Evolutionary conservation across 2,888 invertebrate species (phyloP).

Genomic region (Rhopalosiphum nymphaeae): DNA sequence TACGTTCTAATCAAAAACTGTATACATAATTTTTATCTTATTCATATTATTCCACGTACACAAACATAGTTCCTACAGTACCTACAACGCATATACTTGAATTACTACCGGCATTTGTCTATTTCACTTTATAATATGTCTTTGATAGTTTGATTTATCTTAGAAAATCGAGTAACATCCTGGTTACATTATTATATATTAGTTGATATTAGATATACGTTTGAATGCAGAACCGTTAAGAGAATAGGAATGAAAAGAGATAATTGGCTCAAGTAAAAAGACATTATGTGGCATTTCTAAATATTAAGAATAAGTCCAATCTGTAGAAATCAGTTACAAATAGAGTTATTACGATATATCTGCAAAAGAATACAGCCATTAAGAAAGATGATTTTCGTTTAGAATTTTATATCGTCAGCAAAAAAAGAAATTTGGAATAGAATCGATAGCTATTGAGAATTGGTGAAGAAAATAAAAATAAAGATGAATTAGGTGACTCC

Average conservation of each 20-base stretch:
- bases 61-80: too few relatives aligned
- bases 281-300: not conserved
- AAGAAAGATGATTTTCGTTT: not conserved
- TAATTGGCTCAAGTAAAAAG: too few relatives aligned
- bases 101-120: too few relatives aligned
- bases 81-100: too few relatives aligned
- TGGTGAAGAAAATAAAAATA: not conserved
- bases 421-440: not conserved
- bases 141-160: too few relatives aligned
- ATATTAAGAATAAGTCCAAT: not conserved
- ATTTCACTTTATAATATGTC: too few relatives aligned
- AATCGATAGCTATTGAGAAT: not conserved
- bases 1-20: too few relatives aligned
- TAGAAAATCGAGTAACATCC: too few relatives aligned
- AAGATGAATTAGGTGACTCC: not conserved
- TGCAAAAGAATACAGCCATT: not conserved
- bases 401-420: not conserved
- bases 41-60: too few relatives aligned
- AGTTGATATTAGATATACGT: not conserved
- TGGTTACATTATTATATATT: not conserved
- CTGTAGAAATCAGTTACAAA: not conserved
- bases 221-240: too few relatives aligned
- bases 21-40: too few relatives aligned
- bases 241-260: too few relatives aligned
- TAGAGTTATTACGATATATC: not conserved